A percentile compares a stretch with the other conserved stretches of the same genome.
Conservation (phyloP, 2,888 invertebrate genomes). For the Patella ulyssiponensis region DNA sequence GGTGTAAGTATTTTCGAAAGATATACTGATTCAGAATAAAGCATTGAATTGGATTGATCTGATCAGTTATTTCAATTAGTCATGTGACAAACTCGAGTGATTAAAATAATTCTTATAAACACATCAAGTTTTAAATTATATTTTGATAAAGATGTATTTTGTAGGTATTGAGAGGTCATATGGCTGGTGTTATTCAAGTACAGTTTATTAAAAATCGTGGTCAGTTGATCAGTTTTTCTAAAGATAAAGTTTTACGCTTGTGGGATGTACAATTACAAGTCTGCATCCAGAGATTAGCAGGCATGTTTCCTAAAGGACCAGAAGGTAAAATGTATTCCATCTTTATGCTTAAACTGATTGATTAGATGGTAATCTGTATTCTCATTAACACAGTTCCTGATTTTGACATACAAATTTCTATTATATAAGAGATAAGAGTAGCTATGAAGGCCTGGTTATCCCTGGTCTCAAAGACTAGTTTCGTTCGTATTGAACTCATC, state of each 20-base stretch:
- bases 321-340: slow-evolving; percentile 59
- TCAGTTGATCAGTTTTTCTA: slow-evolving; percentile 72
- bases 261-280: slow-evolving; percentile 73
- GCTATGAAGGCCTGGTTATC: no score
- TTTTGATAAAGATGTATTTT: background rate
- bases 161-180: slow-evolving; percentile 71
- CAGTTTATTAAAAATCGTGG: slow-evolving; percentile 68
- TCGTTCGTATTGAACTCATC: no score
- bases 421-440: background rate
- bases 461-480: no score
- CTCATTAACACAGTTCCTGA: no score
- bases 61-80: no score
- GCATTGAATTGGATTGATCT: no score
- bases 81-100: no score
- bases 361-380: background rate
- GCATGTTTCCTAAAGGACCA: slow-evolving; percentile 71
- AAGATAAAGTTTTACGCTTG: slow-evolving; percentile 71
- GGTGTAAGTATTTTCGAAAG: slow-evolving; percentile 60
- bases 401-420: no score
- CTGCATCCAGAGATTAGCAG: slow-evolving; percentile 71
- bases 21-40: no score
- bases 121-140: no score
- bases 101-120: no score
- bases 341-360: background rate
- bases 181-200: slow-evolving; percentile 71